These are phyloP conservation scores for Pipa parva DNA, from an alignment of 2,113 vertebrate genomes.

Conservation along the genomic window DNA sequence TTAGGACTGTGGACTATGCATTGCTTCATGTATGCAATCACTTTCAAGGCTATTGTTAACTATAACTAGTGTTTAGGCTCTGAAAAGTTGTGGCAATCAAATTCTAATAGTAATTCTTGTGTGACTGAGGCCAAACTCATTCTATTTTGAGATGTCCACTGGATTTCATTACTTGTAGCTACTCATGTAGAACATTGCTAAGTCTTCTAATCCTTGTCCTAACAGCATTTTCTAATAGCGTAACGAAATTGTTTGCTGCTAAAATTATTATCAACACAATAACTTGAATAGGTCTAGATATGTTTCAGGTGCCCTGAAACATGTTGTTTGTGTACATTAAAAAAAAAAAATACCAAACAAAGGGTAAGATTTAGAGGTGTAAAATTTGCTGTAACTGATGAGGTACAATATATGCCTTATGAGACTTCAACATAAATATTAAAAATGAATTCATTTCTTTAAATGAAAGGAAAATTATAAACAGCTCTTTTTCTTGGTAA, in stretches of 20 bases:
- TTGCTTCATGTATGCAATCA: too few species aligned
- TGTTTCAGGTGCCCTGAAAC: neutral
- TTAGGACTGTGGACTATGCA: too few species aligned
- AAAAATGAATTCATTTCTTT: too few species aligned
- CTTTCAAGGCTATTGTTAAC: too few species aligned
- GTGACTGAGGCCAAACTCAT: too few species aligned
- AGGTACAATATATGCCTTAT: too few species aligned
- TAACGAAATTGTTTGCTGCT: slow-evolving; percentile 5
- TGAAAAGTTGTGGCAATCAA: neutral
- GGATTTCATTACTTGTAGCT: slow-evolving; percentile 3
- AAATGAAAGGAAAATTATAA: too few species aligned
- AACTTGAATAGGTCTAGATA: slow-evolving; percentile 6
- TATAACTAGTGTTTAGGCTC: neutral
- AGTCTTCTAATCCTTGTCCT: neutral
- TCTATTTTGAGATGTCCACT: neutral
- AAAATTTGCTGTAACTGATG: too few species aligned
- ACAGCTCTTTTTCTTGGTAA: too few species aligned
- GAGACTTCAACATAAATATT: too few species aligned
- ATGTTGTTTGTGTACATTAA: neutral
- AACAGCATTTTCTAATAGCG: slow-evolving; percentile 17
- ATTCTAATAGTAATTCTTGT: neutral
- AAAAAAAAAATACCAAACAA: neutral
- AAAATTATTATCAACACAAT: slow-evolving; percentile 8
- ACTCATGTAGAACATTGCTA: slow-evolving; percentile 2
- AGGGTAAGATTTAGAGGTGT: too few species aligned